A percentile compares a stretch with the other conserved stretches of the same genome.
Conservation (phyloP, 2,888 invertebrate species). For the Anoncus sp. region DNA sequence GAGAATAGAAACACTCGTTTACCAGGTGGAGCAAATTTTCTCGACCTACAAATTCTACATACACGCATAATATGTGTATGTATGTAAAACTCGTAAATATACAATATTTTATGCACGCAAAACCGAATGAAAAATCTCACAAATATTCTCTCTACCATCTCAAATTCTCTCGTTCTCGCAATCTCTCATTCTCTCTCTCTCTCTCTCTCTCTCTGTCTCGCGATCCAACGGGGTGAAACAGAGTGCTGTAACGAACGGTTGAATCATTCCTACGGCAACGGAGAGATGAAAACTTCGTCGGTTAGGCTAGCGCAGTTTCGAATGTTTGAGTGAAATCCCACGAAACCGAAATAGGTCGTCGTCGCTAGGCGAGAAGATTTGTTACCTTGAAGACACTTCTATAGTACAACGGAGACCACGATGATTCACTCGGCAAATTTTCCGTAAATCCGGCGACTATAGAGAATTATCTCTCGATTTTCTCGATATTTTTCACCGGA, state of each 20-base stretch:
- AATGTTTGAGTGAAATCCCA: conserved; percentile 45
- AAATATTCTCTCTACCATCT: too few relatives aligned
- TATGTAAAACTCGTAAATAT: not conserved
- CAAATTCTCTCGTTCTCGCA: too few relatives aligned
- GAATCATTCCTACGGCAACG: conserved; percentile 50
- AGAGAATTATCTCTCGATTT: conserved; percentile 44
- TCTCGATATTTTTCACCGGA: not conserved
- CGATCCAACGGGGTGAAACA: conserved; percentile 12
- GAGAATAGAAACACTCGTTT: conserved; percentile 58
- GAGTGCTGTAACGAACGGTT: conserved; percentile 54
- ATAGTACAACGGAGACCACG: conserved; percentile 25
- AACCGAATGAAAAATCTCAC: conserved; percentile 9
- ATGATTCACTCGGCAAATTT: conserved; percentile 61
- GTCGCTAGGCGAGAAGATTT: conserved; percentile 61
- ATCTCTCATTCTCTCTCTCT: too few relatives aligned
- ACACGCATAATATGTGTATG: not conserved
- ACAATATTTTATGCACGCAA: conserved; percentile 10
- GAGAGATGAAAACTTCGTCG: conserved; percentile 50
- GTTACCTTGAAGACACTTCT: conserved; percentile 56
- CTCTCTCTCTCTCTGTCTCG: too few relatives aligned
- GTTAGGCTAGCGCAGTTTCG: conserved; percentile 4
- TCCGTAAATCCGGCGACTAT: conserved; percentile 50
- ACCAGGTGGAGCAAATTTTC: conserved; percentile 50
- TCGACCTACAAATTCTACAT: conserved; percentile 23
- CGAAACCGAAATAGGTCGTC: conserved; percentile 64